Conservation (phyloP, 2,888 invertebrate genomes). For the Steromphala cineraria region DNA sequence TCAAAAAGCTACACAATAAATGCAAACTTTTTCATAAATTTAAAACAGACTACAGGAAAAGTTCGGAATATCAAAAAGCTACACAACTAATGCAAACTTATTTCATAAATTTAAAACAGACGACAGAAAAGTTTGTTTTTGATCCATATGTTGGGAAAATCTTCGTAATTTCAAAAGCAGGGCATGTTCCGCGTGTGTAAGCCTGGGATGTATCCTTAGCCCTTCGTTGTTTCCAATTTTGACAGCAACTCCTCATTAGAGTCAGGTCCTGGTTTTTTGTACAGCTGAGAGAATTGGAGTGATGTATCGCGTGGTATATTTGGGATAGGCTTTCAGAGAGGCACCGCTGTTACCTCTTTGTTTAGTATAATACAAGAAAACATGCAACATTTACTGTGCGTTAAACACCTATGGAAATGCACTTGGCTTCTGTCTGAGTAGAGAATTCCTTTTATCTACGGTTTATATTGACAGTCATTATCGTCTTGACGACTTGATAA, state of each 20-base stretch:
- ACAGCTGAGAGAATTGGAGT: background rate
- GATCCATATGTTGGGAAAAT: background rate
- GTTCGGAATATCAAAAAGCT: no score
- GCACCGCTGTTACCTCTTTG: background rate
- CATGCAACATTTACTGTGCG: background rate
- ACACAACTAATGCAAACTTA: no score
- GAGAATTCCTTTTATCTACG: no score
- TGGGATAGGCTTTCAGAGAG: background rate
- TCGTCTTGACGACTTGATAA: no score
- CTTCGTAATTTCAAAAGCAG: conserved; percentile 9
- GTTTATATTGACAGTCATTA: no score
- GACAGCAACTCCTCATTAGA: conserved; percentile 13
- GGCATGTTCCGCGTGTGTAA: background rate
- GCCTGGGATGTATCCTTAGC: background rate
- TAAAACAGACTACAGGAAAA: background rate
- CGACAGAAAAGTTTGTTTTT: background rate
- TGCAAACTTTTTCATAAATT: background rate
- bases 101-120: conserved; percentile 1
- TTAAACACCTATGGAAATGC: background rate
- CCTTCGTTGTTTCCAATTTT: conserved; percentile 10
- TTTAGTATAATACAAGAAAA: background rate
- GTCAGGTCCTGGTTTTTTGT: background rate
- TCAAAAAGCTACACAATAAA: no score
- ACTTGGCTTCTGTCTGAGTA: no score
- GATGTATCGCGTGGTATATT: background rate